Evolutionary conservation across 2,888 invertebrate genomes (phyloP).

Genomic region (Cephus rjabovi): DNA sequence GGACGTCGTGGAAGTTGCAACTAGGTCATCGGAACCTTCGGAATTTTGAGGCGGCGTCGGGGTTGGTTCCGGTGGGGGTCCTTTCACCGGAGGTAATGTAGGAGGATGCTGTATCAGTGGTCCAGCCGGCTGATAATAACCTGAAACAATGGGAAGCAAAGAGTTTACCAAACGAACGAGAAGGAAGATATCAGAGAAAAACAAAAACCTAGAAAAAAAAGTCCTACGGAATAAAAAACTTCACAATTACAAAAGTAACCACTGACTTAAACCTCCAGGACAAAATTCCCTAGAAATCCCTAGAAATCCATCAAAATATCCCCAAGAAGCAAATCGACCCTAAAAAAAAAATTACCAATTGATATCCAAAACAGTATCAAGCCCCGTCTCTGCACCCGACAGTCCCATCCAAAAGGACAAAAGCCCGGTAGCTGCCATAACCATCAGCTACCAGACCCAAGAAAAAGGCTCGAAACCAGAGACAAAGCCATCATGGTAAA

Average conservation of each 20-base stretch:
- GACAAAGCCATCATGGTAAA: neutral
- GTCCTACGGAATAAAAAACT: neutral
- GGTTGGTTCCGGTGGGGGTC: conserved; percentile 60
- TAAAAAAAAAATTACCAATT: neutral
- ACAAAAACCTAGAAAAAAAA: neutral
- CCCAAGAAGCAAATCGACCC: neutral
- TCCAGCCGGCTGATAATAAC: conserved; percentile 93
- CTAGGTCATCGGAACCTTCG: conserved; percentile 62
- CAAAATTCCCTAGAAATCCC: neutral
- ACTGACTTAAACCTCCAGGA: neutral
- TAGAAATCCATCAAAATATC: neutral
- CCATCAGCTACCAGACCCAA: neutral
- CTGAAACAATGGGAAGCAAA: conserved; percentile 68
- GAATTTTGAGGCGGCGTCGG: conserved; percentile 65
- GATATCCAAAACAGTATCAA: neutral
- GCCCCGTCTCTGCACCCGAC: neutral
- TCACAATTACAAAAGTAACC: neutral
- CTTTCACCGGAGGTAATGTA: conserved; percentile 65
- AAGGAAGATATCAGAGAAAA: neutral
- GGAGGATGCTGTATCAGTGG: conserved; percentile 77
- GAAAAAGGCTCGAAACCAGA: neutral
- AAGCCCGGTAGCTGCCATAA: neutral
- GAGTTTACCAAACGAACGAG: neutral
- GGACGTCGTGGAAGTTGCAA: conserved; percentile 60
- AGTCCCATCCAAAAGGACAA: neutral